These are phyloP conservation scores for Nemapogon koenigi DNA, from an alignment of 2,888 invertebrate genomes.

Conservation along the genomic window DNA sequence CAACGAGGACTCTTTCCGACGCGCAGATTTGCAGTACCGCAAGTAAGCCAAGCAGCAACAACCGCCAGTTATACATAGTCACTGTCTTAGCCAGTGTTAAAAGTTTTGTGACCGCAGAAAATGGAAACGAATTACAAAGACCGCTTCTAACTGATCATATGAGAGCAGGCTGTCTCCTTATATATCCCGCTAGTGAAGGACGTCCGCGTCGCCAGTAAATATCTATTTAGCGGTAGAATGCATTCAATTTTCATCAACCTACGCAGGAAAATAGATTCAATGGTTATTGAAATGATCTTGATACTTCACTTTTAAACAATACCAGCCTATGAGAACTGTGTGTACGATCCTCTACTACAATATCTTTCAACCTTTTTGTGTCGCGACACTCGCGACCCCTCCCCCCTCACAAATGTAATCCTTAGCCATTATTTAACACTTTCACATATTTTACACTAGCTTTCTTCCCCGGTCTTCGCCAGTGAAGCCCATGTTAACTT, in stretches of 20 bases:
- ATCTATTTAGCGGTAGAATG: constrained; percentile 52
- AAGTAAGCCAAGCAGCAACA: constrained; percentile 47
- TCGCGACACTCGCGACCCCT: neutral
- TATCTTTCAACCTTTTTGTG: neutral
- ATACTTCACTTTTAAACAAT: constrained; percentile 17
- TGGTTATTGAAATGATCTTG: constrained; percentile 19
- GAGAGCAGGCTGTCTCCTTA: constrained; percentile 25
- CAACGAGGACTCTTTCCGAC: constrained; percentile 37
- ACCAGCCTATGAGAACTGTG: too few relatives aligned
- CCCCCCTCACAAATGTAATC: neutral
- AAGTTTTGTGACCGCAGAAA: neutral
- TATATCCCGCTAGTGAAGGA: constrained; percentile 32
- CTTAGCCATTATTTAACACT: neutral
- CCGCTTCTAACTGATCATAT: constrained; percentile 26
- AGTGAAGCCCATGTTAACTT: too few relatives aligned
- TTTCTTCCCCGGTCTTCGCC: neutral
- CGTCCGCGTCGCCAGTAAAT: constrained; percentile 30
- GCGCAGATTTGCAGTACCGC: constrained; percentile 41
- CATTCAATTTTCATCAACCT: constrained; percentile 53
- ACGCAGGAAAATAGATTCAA: constrained; percentile 23
- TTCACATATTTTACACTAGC: neutral
- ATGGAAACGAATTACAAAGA: neutral
- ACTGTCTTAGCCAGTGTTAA: constrained; percentile 29
- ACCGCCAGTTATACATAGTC: constrained; percentile 60
- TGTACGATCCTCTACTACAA: too few relatives aligned